phyloP scores from a whole-genome alignment of 2,113 vertebrate genomes.

The Cygnus buccinator region DNA sequence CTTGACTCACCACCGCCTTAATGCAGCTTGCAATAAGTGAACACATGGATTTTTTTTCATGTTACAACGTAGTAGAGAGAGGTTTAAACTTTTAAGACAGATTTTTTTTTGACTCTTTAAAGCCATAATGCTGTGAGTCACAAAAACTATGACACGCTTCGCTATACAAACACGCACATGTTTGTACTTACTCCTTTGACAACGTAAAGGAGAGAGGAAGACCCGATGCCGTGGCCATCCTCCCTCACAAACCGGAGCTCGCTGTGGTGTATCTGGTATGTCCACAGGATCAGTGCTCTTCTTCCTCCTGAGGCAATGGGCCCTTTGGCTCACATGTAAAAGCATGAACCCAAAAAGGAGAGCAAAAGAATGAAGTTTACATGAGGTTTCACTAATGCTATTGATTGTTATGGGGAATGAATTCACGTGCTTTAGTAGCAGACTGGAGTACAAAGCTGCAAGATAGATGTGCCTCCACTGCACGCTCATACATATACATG shows the following conservation, averaged over 20 bases:
- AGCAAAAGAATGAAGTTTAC: background rate
- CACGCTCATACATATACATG: background rate
- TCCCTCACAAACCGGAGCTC: background rate
- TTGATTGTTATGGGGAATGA: background rate
- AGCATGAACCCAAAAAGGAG: background rate
- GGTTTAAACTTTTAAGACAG: background rate
- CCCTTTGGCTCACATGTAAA: background rate
- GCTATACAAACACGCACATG: background rate
- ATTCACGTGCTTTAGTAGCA: background rate
- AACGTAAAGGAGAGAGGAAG: background rate
- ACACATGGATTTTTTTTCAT: background rate
- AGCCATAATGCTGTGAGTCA: constrained; percentile 27
- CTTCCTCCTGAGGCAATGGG: background rate
- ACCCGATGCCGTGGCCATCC: background rate
- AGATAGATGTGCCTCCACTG: background rate
- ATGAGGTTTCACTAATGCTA: background rate
- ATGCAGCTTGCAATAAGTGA: background rate
- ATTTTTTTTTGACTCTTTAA: constrained; percentile 34
- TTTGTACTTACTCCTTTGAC: background rate
- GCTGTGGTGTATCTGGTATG: background rate
- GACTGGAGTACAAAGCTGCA: background rate
- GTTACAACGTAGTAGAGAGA: background rate
- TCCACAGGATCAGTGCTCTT: background rate
- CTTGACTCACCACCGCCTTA: background rate
- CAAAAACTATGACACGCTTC: background rate